Evolutionary conservation across 2,888 invertebrate species (phyloP), one percentile per base, ranked within the genome.

Genomic region (Elmis aenea): DNA sequence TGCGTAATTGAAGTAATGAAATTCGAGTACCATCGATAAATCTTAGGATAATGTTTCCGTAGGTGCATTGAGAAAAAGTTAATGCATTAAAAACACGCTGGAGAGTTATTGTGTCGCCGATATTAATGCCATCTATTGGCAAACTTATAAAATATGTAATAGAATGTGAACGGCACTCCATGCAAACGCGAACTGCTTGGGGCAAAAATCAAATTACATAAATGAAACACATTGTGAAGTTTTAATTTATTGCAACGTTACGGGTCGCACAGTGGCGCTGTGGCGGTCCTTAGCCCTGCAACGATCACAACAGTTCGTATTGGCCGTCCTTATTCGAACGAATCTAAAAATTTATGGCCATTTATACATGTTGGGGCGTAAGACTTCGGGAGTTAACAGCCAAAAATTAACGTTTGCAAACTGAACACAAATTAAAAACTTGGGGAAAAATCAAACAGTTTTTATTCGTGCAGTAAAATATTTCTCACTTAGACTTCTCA

Each of bases 151-250:
- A 62, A 59, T 61, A 59, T 59, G 61, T 58, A 58, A 58, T 58
- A 52, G 53, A 52, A 54, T 45, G 50, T 51, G 55, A 56, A 55
- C 56, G 49, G 48, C 54, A 54, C 53, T 55, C 50, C 47, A 58
- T 55, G 55, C 58, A 56, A 57, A 57, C 52, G 51, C 50, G 46
- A 57, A 44, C 37, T 46, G 37, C 46, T 57, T 50, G 54, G 61
- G 61, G 61, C 59, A 61, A 63, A 66, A 67, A 65, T 66, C 64
- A 65, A 66, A 67, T 67, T 63, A 66, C 65, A 64, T 65, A 67
- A 66, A 66, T 64, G 65, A 67, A 67, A 66, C 64, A 66, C 64
- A 66, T 61, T 65, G 66, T 61, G 61, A 66, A 66, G 58, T 66
- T 65, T 61, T 62, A 67, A 66, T 66, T 66, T 65, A 66, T 64